phyloP scores from a whole-genome alignment of 2,888 invertebrate genomes.

The Pardosa pseudoannulata region DNA sequence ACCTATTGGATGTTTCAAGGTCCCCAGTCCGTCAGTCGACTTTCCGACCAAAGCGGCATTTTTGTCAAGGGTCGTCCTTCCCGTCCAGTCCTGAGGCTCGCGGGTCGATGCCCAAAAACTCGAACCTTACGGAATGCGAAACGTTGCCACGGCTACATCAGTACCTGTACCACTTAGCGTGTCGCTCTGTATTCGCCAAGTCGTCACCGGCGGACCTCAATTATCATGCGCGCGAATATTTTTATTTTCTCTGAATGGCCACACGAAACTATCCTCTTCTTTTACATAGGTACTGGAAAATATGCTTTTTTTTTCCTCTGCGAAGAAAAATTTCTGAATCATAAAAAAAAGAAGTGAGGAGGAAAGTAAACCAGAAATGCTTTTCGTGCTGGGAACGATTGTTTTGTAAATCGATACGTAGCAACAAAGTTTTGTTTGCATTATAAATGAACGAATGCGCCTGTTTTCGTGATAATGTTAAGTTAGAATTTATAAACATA shows the following conservation, averaged over 20 bases:
- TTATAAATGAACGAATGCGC: neutral
- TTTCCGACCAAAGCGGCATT: too few species aligned
- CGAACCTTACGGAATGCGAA: conserved; percentile 60
- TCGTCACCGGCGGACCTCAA: conserved; percentile 48
- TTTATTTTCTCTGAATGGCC: neutral
- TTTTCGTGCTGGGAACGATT: conserved; percentile 38
- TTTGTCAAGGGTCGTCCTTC: too few species aligned
- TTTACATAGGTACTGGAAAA: too few species aligned
- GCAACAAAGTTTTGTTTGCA: conserved; percentile 68
- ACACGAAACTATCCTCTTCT: too few species aligned
- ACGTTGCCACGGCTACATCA: conserved; percentile 63
- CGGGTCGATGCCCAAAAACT: conserved; percentile 38
- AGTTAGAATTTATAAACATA: too few species aligned
- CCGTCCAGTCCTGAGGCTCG: neutral
- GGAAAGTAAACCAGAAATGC: neutral
- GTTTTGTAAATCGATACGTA: conserved; percentile 64
- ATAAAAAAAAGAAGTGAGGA: too few species aligned
- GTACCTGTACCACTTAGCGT: conserved; percentile 66
- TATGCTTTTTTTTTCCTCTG: too few species aligned
- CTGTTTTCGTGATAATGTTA: neutral
- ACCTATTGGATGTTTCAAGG: too few species aligned
- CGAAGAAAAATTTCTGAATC: too few species aligned
- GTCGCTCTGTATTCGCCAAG: conserved; percentile 47
- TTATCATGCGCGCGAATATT: conserved; percentile 29
- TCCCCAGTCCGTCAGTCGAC: too few species aligned